phyloP scores from a whole-genome alignment of 2,797 vertebrate species.

The Rhinella marina region DNA sequence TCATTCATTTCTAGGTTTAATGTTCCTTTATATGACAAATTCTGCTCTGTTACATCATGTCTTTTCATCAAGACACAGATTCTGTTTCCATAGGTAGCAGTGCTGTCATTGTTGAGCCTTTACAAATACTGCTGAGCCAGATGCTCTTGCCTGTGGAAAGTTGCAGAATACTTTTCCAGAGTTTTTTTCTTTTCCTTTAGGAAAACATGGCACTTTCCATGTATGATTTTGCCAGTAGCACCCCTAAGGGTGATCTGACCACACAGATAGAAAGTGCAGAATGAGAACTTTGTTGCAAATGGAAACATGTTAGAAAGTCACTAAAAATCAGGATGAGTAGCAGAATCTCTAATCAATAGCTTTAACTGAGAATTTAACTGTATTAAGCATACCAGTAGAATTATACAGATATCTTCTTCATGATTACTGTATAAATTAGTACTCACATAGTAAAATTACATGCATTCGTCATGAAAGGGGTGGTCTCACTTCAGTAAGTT shows the following conservation, averaged over 20 bases:
- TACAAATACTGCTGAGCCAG: slow-evolving; percentile 4
- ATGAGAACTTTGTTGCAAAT: slow-evolving; percentile 41
- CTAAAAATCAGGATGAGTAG: background rate
- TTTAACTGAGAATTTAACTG: background rate
- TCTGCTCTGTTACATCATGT: background rate
- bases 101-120: background rate
- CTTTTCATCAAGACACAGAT: background rate
- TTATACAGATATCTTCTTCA: background rate
- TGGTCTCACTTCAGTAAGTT: too few species aligned
- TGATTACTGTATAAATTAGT: background rate
- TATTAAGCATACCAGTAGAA: background rate
- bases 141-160: slow-evolving; percentile 7
- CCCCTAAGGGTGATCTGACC: slow-evolving; percentile 33
- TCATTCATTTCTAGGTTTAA: too few species aligned
- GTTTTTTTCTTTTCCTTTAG: slow-evolving; percentile 1
- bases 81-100: background rate
- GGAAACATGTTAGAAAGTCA: background rate
- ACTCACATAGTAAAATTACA: background rate
- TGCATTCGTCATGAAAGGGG: background rate
- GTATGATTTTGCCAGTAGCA: slow-evolving; percentile 17
- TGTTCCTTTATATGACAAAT: background rate
- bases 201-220: slow-evolving; percentile 28
- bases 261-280: slow-evolving; percentile 39
- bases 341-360: background rate
- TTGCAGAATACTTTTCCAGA: slow-evolving; percentile 9